These are phyloP conservation scores for Lepidurus arcticus DNA, from an alignment of 1,140 invertebrate genomes.

Conservation along the genomic window DNA sequence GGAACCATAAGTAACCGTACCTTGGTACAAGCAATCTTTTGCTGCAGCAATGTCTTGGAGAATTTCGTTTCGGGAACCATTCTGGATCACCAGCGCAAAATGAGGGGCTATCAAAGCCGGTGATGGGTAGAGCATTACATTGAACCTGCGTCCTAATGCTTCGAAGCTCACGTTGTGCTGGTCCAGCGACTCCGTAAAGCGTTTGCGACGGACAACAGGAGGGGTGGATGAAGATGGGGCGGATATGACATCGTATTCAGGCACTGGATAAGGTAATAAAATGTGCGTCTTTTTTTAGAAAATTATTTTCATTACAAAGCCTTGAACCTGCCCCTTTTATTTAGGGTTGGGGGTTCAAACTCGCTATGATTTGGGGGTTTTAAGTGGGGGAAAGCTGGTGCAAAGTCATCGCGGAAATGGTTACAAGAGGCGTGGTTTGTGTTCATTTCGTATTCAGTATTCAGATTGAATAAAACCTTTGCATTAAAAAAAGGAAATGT, in stretches of 20 bases:
- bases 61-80: conserved; percentile 14
- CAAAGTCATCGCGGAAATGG: neutral
- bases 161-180: conserved; percentile 4
- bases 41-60: neutral
- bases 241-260: conserved; percentile 21
- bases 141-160: conserved; percentile 15
- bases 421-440: neutral
- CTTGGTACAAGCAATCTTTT: conserved; percentile 24
- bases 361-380: neutral
- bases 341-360: neutral
- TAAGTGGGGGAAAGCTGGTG: neutral
- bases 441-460: neutral
- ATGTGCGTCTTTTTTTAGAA: neutral
- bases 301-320: neutral
- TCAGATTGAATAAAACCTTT: neutral
- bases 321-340: neutral
- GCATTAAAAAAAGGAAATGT: neutral
- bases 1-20: neutral
- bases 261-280: neutral
- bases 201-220: neutral
- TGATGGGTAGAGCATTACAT: conserved; percentile 1
- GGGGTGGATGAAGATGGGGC: conserved; percentile 1
- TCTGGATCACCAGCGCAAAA: conserved; percentile 29
- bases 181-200: neutral
- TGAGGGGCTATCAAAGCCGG: conserved; percentile 26